A percentile compares a stretch with the other conserved stretches of the same genome.
Evolutionary conservation across 2,797 vertebrate species (phyloP).

Genomic region (Urosaurus nigricauda): DNA sequence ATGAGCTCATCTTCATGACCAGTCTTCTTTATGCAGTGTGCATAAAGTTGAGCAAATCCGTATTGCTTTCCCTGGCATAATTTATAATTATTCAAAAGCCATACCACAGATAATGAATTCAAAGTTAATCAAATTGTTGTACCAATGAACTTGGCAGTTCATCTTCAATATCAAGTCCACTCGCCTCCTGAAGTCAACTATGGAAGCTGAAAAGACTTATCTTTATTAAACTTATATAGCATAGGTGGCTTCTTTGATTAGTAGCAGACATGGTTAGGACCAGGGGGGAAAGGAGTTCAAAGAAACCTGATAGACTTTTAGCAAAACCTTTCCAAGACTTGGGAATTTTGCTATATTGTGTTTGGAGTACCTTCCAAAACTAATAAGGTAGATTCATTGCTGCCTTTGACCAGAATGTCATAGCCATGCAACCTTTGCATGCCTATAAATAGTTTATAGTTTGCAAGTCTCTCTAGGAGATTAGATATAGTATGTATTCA

Average conservation of each 20-base stretch:
- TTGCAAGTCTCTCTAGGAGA: too few relatives aligned
- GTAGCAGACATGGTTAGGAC: not conserved
- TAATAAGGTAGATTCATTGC: not conserved
- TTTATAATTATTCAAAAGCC: constrained; percentile 65
- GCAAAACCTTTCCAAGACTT: not conserved
- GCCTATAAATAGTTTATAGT: too few relatives aligned
- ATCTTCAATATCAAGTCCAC: constrained; percentile 59
- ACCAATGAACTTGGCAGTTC: constrained; percentile 55
- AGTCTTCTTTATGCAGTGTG: constrained; percentile 37
- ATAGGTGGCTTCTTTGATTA: constrained; percentile 5
- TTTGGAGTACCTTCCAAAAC: not conserved
- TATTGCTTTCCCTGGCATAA: constrained; percentile 58
- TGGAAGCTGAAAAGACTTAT: constrained; percentile 35
- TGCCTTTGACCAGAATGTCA: not conserved
- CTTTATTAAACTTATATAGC: constrained; percentile 15
- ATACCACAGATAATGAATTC: constrained; percentile 63
- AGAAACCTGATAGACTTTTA: not conserved
- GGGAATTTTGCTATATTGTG: not conserved
- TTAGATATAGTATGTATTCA: too few relatives aligned
- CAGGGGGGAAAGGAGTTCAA: not conserved
- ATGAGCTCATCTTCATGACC: constrained; percentile 54
- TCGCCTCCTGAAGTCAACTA: constrained; percentile 45
- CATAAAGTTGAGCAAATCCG: constrained; percentile 63
- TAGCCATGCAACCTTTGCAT: too few relatives aligned
- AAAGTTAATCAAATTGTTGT: constrained; percentile 67